Evolutionary conservation across 2,113 vertebrate genomes (phyloP).

Genomic region (Leucopsar rothschildi): DNA sequence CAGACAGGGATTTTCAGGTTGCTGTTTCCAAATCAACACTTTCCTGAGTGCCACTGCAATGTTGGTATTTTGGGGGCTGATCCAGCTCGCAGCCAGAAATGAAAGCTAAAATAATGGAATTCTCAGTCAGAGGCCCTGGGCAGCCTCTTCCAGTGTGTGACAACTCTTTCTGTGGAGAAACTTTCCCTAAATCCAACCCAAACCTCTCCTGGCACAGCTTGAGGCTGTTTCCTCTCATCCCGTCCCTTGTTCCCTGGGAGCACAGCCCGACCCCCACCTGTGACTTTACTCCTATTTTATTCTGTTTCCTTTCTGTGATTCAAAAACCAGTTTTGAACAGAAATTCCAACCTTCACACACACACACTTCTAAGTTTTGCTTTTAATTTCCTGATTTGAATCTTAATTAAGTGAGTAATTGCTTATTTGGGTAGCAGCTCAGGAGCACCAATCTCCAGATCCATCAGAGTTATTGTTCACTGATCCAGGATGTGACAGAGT

Average conservation of each 20-base stretch:
- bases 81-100: neutral
- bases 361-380: neutral
- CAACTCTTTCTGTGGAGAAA: neutral
- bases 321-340: neutral
- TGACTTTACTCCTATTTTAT: neutral
- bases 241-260: neutral
- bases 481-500: neutral
- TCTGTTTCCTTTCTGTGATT: neutral
- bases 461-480: neutral
- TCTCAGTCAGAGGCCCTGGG: neutral
- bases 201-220: neutral
- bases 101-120: neutral
- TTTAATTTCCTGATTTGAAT: neutral
- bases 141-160: neutral
- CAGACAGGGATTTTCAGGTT: neutral
- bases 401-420: neutral
- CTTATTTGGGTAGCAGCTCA: conserved; percentile 2
- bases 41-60: neutral
- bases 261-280: neutral
- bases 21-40: neutral
- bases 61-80: neutral
- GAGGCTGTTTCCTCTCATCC: neutral
- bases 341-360: neutral
- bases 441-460: neutral
- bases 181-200: neutral